Evolutionary conservation across 2,888 invertebrate genomes (phyloP).

Genomic region (Colostygia pectinataria): DNA sequence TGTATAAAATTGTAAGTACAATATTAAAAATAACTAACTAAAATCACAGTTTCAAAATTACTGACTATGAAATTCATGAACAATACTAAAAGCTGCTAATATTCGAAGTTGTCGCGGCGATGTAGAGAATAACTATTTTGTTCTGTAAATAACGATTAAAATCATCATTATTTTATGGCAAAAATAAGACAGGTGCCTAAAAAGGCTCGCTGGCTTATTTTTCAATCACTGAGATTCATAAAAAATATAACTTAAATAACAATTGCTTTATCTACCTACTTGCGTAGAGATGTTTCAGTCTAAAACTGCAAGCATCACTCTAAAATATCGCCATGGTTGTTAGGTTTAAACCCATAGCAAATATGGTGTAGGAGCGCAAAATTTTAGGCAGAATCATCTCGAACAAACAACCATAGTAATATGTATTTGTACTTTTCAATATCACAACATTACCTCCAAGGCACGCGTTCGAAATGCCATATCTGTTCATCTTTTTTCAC

Average conservation of each 20-base stretch:
- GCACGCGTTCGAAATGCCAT: constrained; percentile 86
- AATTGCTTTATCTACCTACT: constrained; percentile 20
- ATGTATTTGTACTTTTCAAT: constrained; percentile 35
- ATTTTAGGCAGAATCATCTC: no score
- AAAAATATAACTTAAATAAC: constrained; percentile 7
- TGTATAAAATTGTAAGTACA: constrained; percentile 31
- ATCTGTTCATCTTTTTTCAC: constrained; percentile 82
- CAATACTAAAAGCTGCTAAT: constrained; percentile 29
- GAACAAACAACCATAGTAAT: constrained; percentile 17
- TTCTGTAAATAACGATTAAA: neutral
- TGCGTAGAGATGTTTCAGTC: no score
- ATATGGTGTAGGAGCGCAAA: no score
- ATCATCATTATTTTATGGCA: constrained; percentile 13
- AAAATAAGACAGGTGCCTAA: constrained; percentile 14
- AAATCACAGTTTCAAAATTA: constrained; percentile 46
- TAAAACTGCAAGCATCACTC: no score
- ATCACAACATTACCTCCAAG: constrained; percentile 80
- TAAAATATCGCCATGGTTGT: no score
- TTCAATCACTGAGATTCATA: constrained; percentile 19
- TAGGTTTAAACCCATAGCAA: no score
- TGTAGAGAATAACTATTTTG: neutral
- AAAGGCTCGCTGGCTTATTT: constrained; percentile 9
- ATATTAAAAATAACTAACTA: constrained; percentile 29
- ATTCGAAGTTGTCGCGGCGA: constrained; percentile 8
- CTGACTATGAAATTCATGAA: constrained; percentile 26